Evolutionary conservation across 1,140 invertebrate genomes (phyloP).

Genomic region (Ditylenchus dipsaci): DNA sequence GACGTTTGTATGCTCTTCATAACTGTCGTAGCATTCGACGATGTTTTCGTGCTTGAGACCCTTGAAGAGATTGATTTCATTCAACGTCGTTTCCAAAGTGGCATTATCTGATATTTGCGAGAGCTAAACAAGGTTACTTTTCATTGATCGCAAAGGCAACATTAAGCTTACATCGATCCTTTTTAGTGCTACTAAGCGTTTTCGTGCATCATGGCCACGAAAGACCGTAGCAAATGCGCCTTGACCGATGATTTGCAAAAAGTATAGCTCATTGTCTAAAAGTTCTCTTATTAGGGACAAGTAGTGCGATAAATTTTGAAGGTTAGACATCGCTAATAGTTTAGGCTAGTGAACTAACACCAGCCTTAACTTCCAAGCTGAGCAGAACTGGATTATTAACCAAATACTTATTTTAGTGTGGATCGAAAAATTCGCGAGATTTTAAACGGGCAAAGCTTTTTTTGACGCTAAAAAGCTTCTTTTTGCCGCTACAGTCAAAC

Average conservation of each 20-base stretch:
- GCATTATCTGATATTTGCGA: not conserved
- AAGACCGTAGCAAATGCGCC: constrained; percentile 26
- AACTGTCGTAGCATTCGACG: constrained; percentile 20
- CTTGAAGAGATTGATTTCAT: constrained; percentile 24
- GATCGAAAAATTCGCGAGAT: too few species aligned
- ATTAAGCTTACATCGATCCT: constrained; percentile 16
- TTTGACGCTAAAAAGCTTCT: too few species aligned
- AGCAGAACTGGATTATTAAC: too few species aligned
- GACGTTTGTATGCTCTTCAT: constrained; percentile 5
- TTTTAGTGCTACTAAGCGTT: constrained; percentile 11
- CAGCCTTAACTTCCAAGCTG: too few species aligned
- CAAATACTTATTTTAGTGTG: too few species aligned
- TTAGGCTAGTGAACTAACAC: too few species aligned
- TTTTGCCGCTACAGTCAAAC: too few species aligned
- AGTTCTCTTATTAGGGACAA: too few species aligned
- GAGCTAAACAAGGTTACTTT: not conserved
- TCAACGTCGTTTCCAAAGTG: constrained; percentile 7
- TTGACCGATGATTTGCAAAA: constrained; percentile 11
- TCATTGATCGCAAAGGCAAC: not conserved
- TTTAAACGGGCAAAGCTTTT: too few species aligned
- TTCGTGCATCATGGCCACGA: not conserved
- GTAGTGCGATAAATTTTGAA: too few species aligned
- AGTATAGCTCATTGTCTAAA: not conserved
- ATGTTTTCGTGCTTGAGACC: constrained; percentile 16
- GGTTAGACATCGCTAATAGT: too few species aligned